A percentile compares a stretch with the other conserved stretches of the same genome.
Evolutionary conservation across 2,888 invertebrate genomes (phyloP).

Genomic region (Zygogramma bicolorata): DNA sequence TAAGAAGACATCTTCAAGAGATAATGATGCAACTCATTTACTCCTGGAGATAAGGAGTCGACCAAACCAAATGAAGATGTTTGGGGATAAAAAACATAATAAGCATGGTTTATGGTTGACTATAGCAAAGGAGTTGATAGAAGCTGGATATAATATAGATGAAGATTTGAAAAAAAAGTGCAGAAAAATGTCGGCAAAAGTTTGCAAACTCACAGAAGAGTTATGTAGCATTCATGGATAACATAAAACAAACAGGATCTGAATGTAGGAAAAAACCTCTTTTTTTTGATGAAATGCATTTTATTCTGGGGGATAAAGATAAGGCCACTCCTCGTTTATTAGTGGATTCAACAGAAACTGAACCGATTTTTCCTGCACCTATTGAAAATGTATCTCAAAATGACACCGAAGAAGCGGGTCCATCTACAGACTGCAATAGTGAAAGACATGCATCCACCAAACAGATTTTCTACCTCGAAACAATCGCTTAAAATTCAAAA

Average conservation of each 20-base stretch:
- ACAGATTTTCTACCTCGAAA: background rate
- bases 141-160: background rate
- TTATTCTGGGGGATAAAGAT: background rate
- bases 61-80: background rate
- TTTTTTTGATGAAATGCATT: background rate
- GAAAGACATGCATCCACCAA: background rate
- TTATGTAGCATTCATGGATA: background rate
- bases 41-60: too few species aligned
- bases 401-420: background rate
- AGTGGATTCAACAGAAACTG: background rate
- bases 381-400: too few species aligned
- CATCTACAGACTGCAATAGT: background rate
- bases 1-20: background rate
- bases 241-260: background rate
- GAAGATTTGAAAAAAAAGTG: background rate
- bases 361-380: too few species aligned
- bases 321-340: background rate
- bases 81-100: background rate
- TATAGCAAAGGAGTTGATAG: background rate
- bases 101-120: background rate
- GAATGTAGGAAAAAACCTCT: background rate
- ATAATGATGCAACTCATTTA: background rate
- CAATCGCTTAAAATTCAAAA: background rate
- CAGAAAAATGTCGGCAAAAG: background rate
- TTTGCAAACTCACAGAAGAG: background rate